phyloP scores from a whole-genome alignment of 2,797 vertebrate species.

The Aplochiton taeniatus region DNA sequence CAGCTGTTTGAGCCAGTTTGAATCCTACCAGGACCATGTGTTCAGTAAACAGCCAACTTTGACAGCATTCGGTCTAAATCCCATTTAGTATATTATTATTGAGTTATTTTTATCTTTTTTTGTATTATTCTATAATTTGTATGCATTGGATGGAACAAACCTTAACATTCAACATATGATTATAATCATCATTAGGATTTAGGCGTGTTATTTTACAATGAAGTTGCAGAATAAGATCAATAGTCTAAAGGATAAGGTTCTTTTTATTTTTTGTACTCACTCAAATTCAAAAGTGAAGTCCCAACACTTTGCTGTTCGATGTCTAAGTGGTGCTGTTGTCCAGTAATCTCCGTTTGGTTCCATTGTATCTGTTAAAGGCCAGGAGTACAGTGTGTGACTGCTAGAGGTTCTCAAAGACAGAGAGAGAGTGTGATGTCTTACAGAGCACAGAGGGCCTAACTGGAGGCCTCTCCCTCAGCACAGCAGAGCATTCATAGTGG shows the following conservation, averaged over 20 bases:
- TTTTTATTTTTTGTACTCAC: not conserved
- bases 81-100: too few relatives aligned
- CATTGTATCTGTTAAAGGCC: conserved; percentile 12
- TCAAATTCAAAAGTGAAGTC: conserved; percentile 28
- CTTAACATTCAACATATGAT: not conserved
- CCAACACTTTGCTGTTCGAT: conserved; percentile 55
- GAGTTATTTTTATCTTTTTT: too few relatives aligned
- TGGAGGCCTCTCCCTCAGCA: conserved; percentile 47
- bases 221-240: too few relatives aligned
- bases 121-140: too few relatives aligned
- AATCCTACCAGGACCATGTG: not conserved
- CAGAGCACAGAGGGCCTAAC: conserved; percentile 59
- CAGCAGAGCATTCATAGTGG: conserved; percentile 1
- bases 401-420: conserved; percentile 45
- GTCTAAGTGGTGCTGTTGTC: conserved; percentile 46
- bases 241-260: not conserved
- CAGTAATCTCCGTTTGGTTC: conserved; percentile 61
- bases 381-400: conserved; percentile 30
- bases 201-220: conserved; percentile 5
- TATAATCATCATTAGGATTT: not conserved
- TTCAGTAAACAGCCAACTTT: too few relatives aligned
- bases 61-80: too few relatives aligned
- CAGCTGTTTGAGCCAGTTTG: not conserved
- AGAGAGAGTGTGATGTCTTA: conserved; percentile 17
- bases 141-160: too few relatives aligned